Percentiles rank a stretch among this genome's conserved stretches.
Evolutionary conservation across 2,888 invertebrate genomes (phyloP).

Genomic region (Phengaris alcon): DNA sequence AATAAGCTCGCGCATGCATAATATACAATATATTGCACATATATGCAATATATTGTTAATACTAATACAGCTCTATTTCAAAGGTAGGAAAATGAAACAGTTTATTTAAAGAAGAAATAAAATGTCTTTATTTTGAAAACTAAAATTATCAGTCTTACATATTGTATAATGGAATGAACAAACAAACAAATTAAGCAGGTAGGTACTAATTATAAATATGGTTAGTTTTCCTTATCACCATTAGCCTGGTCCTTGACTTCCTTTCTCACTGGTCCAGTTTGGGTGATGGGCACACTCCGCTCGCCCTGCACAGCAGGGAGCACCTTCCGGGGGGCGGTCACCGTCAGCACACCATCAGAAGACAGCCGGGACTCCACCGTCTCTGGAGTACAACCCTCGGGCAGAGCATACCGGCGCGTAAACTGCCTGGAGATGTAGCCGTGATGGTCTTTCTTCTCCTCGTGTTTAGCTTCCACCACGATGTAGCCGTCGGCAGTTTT

Average conservation of each 20-base stretch:
- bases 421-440: slow-evolving; percentile 88
- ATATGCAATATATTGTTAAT: too few relatives aligned
- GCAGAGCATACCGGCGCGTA: slow-evolving; percentile 86
- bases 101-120: slow-evolving; percentile 32
- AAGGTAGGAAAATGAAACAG: neutral
- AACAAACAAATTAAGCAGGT: neutral
- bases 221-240: slow-evolving; percentile 52
- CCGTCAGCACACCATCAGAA: slow-evolving; percentile 86
- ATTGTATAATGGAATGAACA: slow-evolving; percentile 32
- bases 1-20: too few relatives aligned
- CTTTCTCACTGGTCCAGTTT: slow-evolving; percentile 80
- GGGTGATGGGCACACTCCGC: slow-evolving; percentile 79
- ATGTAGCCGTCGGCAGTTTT: slow-evolving; percentile 85
- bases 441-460: slow-evolving; percentile 86
- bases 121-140: neutral
- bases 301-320: slow-evolving; percentile 63
- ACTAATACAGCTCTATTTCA: neutral
- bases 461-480: slow-evolving; percentile 88
- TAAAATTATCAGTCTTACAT: slow-evolving; percentile 27
- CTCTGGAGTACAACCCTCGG: slow-evolving; percentile 84
- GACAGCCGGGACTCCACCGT: slow-evolving; percentile 85
- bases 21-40: too few relatives aligned
- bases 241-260: slow-evolving; percentile 73
- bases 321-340: slow-evolving; percentile 80
- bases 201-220: slow-evolving; percentile 2